Evolutionary conservation across 2,888 invertebrate species (phyloP), one percentile per base, ranked within the genome.

Genomic region (Himalopsyche tibetana): DNA sequence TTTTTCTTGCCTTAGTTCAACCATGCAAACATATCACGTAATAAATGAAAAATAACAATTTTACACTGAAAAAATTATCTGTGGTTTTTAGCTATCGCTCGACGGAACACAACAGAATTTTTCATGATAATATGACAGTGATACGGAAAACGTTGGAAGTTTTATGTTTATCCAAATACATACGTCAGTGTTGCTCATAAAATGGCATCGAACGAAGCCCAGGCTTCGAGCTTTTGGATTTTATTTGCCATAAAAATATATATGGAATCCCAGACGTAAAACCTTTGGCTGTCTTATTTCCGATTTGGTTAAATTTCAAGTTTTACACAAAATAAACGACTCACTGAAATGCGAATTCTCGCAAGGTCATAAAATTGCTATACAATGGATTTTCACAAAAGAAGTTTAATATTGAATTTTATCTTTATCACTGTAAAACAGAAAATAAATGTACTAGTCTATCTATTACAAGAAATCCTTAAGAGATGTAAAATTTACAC

Each of bases 241-340:
- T 63, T 63, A 63, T 28, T 63, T 63, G 19, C 19, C 63, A 8
- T 63, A 63, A 63, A 63, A 63, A 63, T 63, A 63, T 63, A 63
- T 63, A 63, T 19, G 19, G 56, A 56, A 56, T 56, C 56, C n/a
- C 56, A 56, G 4, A 63, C 63, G 28, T 63, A 63, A 63, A 63
- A 63, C 19, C 19, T 19, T 63, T 19, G 28, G 28, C 19, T 63
- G 28, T 63, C 19, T 63, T 19, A 63, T 63, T 63, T 63, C 19
- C 63, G 63, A 63, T 63, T 63, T 8, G 19, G 63, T 63, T 63
- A 28, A 63, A 63, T 28, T 63, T 63, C 1, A 63, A 63, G 63
- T 19, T 19, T 63, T 19, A 63, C 6, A 63, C 63, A 19, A 63
- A 63, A 63, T 63, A 63, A 63, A 63, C 15, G 63, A 63, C 19